phyloP scores from a whole-genome alignment of 2,888 invertebrate genomes.

The Melieria omissa region DNA sequence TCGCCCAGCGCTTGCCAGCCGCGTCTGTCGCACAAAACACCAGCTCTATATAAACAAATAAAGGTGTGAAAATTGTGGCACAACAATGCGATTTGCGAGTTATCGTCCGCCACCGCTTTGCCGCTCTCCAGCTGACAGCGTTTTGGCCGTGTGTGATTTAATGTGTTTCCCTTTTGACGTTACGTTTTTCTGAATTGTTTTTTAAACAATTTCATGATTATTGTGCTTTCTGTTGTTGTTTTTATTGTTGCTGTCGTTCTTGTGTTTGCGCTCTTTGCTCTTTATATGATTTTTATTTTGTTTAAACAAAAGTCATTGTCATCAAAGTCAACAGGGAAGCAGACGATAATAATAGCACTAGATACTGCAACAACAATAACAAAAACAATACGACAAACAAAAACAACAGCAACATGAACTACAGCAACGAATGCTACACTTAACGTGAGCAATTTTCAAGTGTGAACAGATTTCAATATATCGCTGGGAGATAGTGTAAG shows the following conservation, averaged over 20 bases:
- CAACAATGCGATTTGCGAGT: neutral
- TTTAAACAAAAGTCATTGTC: conserved; percentile 32
- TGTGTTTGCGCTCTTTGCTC: too few relatives aligned
- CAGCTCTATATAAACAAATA: neutral
- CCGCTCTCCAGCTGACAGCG: too few relatives aligned
- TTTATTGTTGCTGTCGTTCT: neutral
- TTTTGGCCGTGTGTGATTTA: neutral
- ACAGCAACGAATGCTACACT: neutral
- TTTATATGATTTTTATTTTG: conserved; percentile 13
- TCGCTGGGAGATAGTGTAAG: too few relatives aligned
- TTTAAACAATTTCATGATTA: neutral
- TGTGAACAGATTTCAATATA: too few relatives aligned
- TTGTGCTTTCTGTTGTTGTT: neutral
- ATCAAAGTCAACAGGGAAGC: conserved; percentile 18
- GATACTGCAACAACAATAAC: neutral
- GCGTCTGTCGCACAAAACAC: too few relatives aligned
- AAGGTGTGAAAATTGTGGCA: conserved; percentile 21
- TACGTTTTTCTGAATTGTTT: neutral
- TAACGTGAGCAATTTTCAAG: too few relatives aligned
- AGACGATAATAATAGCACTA: neutral
- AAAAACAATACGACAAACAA: neutral
- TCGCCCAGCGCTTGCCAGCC: too few relatives aligned
- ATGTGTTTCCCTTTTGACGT: conserved; percentile 12
- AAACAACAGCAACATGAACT: neutral
- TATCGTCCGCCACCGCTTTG: too few relatives aligned